Evolutionary conservation across 2,113 vertebrate species (phyloP), one percentile per base, ranked within the genome.

Genomic region (Copsychus sechellarum): DNA sequence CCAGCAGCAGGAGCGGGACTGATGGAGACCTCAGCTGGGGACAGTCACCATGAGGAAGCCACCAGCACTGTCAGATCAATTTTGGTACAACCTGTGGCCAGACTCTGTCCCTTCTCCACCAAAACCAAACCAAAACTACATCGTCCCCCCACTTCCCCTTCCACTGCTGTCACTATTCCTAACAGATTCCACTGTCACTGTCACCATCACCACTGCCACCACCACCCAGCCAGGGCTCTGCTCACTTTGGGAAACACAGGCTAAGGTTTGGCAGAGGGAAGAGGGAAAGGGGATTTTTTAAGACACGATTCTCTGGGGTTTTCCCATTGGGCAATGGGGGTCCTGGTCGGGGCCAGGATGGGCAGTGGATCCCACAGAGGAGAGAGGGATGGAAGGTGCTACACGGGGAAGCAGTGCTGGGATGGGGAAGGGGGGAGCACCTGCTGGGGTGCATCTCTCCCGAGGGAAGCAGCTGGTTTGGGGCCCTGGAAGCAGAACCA

Each of bases 391-490:
- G 14, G 48, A 89, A 58, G 65, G 81, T 76, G 95, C 56, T 70
- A 33, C 26, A 3, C 0, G 1, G 48, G 29, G 57, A 19, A n/a
- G n/a, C 8, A 7, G 57, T 4, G 77, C 34, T 28, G 81, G 70
- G 33, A 20, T 10, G 2, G 8, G 42, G 43, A 9, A 36, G 8
- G 34, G 62, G 42, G n/a, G 4, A 60, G 53, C 54, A 67, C 34
- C 64, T 11, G 2, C 38, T 12, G 9, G 2, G 2, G 58, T 19
- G 36, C 34, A 9, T n/a, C 69, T 23, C 33, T 69, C 83, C 34
- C 2, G 0, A 60, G 40, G 7, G n/a, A 12, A 31, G 79, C 9
- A 54, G 50, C 45, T 0, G 2, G 42, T 12, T 20, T 1, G 5
- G 31, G 26, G 34, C 67, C n/a, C 81, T 67, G 57, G 61, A 24